Percentiles rank a stretch among this genome's conserved stretches.
phyloP scores from a whole-genome alignment of 1,140 invertebrate genomes.

The Phymastichus coffea region DNA sequence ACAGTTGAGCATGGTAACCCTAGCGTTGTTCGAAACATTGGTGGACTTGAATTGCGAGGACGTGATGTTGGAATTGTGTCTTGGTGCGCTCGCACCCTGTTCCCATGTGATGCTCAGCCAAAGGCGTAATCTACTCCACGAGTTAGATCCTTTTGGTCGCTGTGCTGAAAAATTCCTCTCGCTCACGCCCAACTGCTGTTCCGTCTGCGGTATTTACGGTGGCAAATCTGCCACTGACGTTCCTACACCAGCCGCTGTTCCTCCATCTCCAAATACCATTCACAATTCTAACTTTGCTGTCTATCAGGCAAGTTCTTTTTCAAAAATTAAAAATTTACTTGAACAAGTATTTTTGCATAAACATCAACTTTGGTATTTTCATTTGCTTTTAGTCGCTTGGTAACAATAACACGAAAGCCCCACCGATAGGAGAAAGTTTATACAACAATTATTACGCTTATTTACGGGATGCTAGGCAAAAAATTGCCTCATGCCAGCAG shows the following conservation, averaged over 20 bases:
- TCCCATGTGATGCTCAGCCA: conserved; percentile 89
- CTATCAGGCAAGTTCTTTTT: too few relatives aligned
- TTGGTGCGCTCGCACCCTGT: conserved; percentile 84
- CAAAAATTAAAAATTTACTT: too few relatives aligned
- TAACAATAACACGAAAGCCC: too few relatives aligned
- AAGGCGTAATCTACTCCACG: conserved; percentile 70
- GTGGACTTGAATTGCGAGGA: conserved; percentile 94
- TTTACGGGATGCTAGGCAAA: conserved; percentile 76
- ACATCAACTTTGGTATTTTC: too few relatives aligned
- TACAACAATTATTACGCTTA: conserved; percentile 82
- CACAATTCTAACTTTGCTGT: background rate
- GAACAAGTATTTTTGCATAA: too few relatives aligned
- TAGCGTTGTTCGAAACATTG: conserved; percentile 88
- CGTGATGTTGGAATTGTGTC: conserved; percentile 90
- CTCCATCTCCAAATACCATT: conserved; percentile 14
- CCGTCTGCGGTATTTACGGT: conserved; percentile 24
- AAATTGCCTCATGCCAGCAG: conserved; percentile 70
- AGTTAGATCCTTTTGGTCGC: conserved; percentile 79
- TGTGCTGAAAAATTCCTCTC: conserved; percentile 82
- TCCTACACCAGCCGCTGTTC: conserved; percentile 36
- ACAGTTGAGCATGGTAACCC: conserved; percentile 85
- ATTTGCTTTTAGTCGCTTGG: too few relatives aligned
- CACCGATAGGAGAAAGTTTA: too few relatives aligned
- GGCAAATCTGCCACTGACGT: conserved; percentile 48
- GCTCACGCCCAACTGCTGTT: conserved; percentile 70